phyloP scores from a whole-genome alignment of 2,888 invertebrate species.

The Drosophila anomelani region DNA sequence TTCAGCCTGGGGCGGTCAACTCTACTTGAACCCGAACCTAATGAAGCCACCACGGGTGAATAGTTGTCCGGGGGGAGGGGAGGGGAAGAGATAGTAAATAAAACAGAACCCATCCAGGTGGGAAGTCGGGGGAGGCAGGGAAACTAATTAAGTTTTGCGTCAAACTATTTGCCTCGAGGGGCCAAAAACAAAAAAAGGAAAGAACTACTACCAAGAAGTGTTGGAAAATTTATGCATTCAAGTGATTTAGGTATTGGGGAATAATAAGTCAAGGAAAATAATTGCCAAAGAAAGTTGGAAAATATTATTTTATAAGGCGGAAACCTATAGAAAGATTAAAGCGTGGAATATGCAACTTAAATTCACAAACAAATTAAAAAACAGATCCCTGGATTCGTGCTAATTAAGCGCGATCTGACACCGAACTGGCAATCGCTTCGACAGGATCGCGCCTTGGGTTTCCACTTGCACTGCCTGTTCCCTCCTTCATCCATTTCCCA shows the following conservation, averaged over 20 bases:
- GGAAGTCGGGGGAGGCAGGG: constrained; percentile 22
- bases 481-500: constrained; percentile 1
- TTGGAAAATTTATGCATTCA: constrained; percentile 61
- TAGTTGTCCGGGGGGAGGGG: neutral
- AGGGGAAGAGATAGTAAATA: constrained; percentile 22
- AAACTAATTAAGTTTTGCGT: constrained; percentile 79
- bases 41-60: constrained; percentile 66
- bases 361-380: neutral
- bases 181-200: constrained; percentile 27
- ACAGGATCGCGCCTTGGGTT: constrained; percentile 21
- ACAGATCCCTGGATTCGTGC: constrained; percentile 9
- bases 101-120: constrained; percentile 37
- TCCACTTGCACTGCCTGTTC: neutral
- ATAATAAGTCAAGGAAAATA: neutral
- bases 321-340: no score
- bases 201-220: constrained; percentile 48
- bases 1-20: constrained; percentile 63
- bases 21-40: constrained; percentile 73
- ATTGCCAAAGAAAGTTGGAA: neutral
- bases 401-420: constrained; percentile 30
- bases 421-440: constrained; percentile 1
- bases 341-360: neutral
- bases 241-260: constrained; percentile 16
- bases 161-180: constrained; percentile 60
- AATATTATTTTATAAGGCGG: neutral